A percentile compares a stretch with the other conserved stretches of the same genome.
These are phyloP conservation scores for Typhlomys cinereus DNA, from an alignment of 2,113 vertebrate genomes.

Conservation along the genomic window DNA sequence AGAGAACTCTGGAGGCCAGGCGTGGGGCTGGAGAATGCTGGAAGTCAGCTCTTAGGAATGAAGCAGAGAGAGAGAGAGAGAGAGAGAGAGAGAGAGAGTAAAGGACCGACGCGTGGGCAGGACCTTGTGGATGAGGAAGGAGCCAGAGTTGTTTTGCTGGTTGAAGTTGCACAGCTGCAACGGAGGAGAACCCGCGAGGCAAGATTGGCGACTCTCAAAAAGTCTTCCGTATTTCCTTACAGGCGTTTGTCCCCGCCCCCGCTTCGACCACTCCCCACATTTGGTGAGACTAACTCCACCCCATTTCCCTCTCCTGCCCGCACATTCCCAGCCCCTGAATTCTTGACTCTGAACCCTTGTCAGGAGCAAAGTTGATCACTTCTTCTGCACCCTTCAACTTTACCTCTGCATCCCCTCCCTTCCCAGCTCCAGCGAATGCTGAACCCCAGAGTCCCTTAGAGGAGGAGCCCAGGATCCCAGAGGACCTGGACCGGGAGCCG, in stretches of 20 bases:
- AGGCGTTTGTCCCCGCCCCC: constrained; percentile 26
- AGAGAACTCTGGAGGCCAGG: background rate
- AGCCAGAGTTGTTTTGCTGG: background rate
- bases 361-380: constrained; percentile 57
- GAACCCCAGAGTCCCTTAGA: constrained; percentile 20
- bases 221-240: background rate
- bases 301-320: background rate
- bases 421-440: constrained; percentile 45
- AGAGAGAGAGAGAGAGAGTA: too few species aligned
- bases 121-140: background rate
- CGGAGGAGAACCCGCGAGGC: background rate
- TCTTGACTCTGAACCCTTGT: constrained; percentile 33
- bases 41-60: background rate
- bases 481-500: constrained; percentile 55
- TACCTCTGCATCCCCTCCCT: constrained; percentile 11
- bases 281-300: constrained; percentile 66
- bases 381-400: constrained; percentile 64
- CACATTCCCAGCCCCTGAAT: background rate
- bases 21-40: background rate
- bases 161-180: background rate
- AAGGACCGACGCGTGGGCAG: background rate
- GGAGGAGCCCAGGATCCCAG: constrained; percentile 13
- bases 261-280: constrained; percentile 28
- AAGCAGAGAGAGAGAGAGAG: too few species aligned
- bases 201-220: background rate